A percentile compares a stretch with the other conserved stretches of the same genome.
phyloP scores from a whole-genome alignment of 1,140 invertebrate species.

The Caenorhabditis latens region DNA sequence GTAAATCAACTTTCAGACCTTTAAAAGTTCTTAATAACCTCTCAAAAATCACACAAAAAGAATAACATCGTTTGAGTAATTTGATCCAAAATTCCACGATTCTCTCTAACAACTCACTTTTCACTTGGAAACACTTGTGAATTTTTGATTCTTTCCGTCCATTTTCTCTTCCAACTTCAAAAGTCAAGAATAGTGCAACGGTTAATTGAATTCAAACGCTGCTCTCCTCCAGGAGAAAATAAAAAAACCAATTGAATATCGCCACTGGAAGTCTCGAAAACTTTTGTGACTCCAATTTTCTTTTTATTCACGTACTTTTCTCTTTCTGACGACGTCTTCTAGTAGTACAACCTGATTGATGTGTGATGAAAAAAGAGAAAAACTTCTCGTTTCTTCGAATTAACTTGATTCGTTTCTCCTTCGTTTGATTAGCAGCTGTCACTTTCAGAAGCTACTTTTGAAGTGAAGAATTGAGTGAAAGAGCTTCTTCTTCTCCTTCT shows the following conservation, averaged over 20 bases:
- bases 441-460: slow-evolving; percentile 26
- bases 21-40: too few relatives aligned
- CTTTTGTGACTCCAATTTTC: slow-evolving; percentile 36
- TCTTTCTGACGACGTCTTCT: not conserved
- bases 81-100: not conserved
- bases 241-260: not conserved
- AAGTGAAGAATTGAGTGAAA: not conserved
- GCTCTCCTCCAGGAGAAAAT: not conserved
- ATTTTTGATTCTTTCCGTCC: not conserved
- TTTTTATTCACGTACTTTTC: slow-evolving; percentile 5
- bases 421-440: slow-evolving; percentile 35
- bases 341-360: slow-evolving; percentile 23
- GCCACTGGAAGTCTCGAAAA: not conserved
- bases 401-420: not conserved
- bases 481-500: slow-evolving; percentile 15
- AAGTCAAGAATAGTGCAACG: not conserved
- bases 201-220: not conserved
- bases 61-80: not conserved
- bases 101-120: slow-evolving; percentile 1
- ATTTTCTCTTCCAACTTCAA: not conserved
- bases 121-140: slow-evolving; percentile 9
- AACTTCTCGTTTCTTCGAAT: not conserved
- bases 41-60: not conserved
- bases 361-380: not conserved
- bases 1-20: too few relatives aligned